Evolutionary conservation across 1,140 invertebrate genomes (phyloP).

Genomic region (Camponotus pennsylvanicus): DNA sequence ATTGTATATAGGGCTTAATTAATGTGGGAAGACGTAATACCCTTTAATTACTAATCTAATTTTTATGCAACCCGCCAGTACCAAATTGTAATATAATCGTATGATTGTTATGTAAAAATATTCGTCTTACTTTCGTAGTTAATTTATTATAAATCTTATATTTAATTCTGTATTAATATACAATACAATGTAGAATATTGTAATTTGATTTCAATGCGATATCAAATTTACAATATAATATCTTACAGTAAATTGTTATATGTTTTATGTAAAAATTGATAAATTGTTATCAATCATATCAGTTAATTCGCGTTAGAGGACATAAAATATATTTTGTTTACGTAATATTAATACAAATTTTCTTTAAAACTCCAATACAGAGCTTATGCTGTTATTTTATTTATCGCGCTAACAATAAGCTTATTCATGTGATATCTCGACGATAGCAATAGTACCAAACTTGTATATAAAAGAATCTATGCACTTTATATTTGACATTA

Average conservation of each 20-base stretch:
- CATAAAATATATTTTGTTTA: constrained; percentile 23
- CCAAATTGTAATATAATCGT: constrained; percentile 67
- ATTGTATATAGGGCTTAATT: constrained; percentile 68
- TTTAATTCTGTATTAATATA: constrained; percentile 58
- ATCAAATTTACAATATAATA: constrained; percentile 47
- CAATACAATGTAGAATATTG: constrained; percentile 42
- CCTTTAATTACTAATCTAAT: constrained; percentile 65
- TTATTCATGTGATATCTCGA: constrained; percentile 45
- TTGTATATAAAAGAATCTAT: constrained; percentile 37
- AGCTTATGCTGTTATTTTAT: constrained; percentile 31
- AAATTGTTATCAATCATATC: constrained; percentile 30
- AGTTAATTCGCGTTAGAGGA: constrained; percentile 2
- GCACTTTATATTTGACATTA: constrained; percentile 20
- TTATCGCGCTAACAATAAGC: constrained; percentile 17
- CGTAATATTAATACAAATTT: constrained; percentile 33
- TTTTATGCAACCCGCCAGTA: constrained; percentile 63
- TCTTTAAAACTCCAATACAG: constrained; percentile 34
- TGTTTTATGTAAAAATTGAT: constrained; percentile 36
- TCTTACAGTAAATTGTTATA: constrained; percentile 41
- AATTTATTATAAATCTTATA: constrained; percentile 63
- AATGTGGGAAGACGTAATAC: constrained; percentile 62
- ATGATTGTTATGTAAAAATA: constrained; percentile 57
- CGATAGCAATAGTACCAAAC: neutral
- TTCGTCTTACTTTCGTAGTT: constrained; percentile 30
- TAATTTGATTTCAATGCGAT: constrained; percentile 50